phyloP scores from a whole-genome alignment of 2,888 invertebrate genomes.

The Cylindroiulus punctatus region DNA sequence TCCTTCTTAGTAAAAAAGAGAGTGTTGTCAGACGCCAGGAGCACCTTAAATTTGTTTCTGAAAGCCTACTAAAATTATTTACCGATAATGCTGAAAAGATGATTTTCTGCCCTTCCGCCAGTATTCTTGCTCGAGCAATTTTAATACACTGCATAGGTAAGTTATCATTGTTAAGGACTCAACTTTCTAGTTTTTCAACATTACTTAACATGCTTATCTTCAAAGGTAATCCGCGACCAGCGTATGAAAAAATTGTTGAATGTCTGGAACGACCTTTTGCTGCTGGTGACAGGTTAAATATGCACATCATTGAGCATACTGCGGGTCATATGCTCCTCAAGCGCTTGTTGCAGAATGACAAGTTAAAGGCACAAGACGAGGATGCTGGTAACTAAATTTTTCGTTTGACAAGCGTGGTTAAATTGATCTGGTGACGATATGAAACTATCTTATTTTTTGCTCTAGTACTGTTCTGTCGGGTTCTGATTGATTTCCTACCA shows the following conservation, averaged over 20 bases:
- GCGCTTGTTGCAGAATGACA: slow-evolving; percentile 49
- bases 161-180: neutral
- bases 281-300: neutral
- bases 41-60: slow-evolving; percentile 25
- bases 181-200: neutral
- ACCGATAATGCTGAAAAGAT: slow-evolving; percentile 44
- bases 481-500: slow-evolving; percentile 7
- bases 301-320: slow-evolving; percentile 51
- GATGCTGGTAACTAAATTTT: slow-evolving; percentile 42
- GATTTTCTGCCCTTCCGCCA: neutral
- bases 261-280: slow-evolving; percentile 5
- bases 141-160: slow-evolving; percentile 48
- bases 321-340: slow-evolving; percentile 51
- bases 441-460: neutral
- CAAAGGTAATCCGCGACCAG: slow-evolving; percentile 13
- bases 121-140: slow-evolving; percentile 31
- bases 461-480: slow-evolving; percentile 34
- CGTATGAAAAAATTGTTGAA: slow-evolving; percentile 48
- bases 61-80: slow-evolving; percentile 9
- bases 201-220: neutral
- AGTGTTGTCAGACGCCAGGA: slow-evolving; percentile 46
- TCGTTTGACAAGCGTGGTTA: neutral
- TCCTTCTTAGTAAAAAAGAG: slow-evolving; percentile 52
- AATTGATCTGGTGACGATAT: neutral
- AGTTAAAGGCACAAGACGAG: neutral